These are phyloP conservation scores for Himalopsyche phryganea DNA, from an alignment of 1,140 invertebrate species.

Conservation along the genomic window DNA sequence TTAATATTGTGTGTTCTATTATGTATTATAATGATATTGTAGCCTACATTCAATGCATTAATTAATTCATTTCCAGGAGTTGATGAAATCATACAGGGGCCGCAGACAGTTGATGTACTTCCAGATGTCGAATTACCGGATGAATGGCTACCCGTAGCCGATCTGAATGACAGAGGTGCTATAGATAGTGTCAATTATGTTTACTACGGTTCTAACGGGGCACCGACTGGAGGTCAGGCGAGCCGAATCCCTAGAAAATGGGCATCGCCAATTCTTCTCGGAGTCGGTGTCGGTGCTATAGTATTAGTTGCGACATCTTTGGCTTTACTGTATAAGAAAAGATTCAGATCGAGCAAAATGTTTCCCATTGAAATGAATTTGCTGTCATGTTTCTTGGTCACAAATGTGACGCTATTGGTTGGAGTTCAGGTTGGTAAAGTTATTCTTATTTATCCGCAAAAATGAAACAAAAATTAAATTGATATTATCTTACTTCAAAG, in stretches of 20 bases:
- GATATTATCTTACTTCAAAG: too few relatives aligned
- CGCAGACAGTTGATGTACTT: slow-evolving; percentile 31
- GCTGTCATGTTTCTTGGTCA: slow-evolving; percentile 43
- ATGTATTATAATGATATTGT: too few relatives aligned
- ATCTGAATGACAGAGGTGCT: slow-evolving; percentile 48
- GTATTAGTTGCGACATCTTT: slow-evolving; percentile 2
- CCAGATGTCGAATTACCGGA: slow-evolving; percentile 46
- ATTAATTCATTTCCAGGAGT: slow-evolving; percentile 4
- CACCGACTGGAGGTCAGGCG: background rate
- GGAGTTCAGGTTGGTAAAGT: slow-evolving; percentile 41
- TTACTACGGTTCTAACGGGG: slow-evolving; percentile 33
- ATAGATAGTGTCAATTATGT: slow-evolving; percentile 51
- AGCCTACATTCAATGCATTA: too few relatives aligned
- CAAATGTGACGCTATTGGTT: slow-evolving; percentile 46
- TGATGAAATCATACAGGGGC: too few relatives aligned
- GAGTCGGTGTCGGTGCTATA: slow-evolving; percentile 9
- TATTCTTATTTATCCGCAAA: too few relatives aligned
- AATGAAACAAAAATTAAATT: too few relatives aligned
- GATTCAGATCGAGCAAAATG: slow-evolving; percentile 40
- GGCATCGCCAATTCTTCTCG: slow-evolving; percentile 5
- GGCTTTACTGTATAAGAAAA: slow-evolving; percentile 13
- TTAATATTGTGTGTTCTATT: too few relatives aligned
- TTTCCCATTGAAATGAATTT: slow-evolving; percentile 50
- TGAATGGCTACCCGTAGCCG: slow-evolving; percentile 46
- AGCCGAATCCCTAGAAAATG: slow-evolving; percentile 2